Evolutionary conservation across 92 coral and sea anemone genomes (phyloP).

Genomic region (Epizoanthus fatuus): DNA sequence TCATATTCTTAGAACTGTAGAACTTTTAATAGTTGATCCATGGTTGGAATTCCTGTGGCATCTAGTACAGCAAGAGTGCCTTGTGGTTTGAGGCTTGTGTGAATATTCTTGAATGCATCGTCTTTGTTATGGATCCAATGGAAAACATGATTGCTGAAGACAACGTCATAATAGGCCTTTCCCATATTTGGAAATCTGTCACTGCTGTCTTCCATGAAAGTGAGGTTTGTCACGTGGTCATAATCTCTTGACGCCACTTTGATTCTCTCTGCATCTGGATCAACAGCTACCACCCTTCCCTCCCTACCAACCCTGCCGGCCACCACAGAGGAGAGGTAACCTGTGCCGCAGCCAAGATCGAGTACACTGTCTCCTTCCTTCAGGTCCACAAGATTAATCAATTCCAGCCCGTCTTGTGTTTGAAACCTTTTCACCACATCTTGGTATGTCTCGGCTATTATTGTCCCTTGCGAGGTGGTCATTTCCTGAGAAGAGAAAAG

Average conservation of each 20-base stretch:
- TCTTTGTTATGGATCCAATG: conserved; percentile 15
- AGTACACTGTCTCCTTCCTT: neutral
- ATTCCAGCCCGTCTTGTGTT: neutral
- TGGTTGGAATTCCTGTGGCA: neutral
- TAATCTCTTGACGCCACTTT: neutral
- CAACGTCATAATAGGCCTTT: neutral
- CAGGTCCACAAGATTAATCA: neutral
- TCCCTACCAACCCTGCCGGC: conserved; percentile 1
- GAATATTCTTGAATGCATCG: neutral
- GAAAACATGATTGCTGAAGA: conserved; percentile 6
- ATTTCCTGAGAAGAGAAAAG: neutral
- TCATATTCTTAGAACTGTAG: no score
- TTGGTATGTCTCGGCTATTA: neutral
- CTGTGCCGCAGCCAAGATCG: conserved; percentile 16
- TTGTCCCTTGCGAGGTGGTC: neutral
- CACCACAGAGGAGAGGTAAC: conserved; percentile 7
- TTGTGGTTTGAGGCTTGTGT: neutral
- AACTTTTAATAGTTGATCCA: neutral
- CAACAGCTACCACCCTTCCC: neutral
- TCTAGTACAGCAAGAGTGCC: neutral
- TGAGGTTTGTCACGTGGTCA: neutral
- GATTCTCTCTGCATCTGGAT: conserved; percentile 4
- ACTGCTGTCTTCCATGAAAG: conserved; percentile 1
- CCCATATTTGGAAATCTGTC: conserved; percentile 1
- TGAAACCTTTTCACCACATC: neutral